These are phyloP conservation scores for Cetoscarus ocellatus DNA, from an alignment of 2,797 vertebrate species.

Conservation along the genomic window DNA sequence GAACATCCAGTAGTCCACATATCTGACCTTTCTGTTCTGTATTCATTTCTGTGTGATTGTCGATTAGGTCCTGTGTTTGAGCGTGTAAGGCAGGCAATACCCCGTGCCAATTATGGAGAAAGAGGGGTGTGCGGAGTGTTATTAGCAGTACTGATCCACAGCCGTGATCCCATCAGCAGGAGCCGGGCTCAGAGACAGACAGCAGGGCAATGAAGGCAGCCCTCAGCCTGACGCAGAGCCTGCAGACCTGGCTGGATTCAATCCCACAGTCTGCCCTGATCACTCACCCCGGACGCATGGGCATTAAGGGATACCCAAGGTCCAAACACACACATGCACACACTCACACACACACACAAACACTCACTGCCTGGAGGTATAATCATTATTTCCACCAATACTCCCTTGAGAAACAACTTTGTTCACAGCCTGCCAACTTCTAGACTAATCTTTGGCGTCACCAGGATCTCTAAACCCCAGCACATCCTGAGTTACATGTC, in stretches of 20 bases:
- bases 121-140: constrained; percentile 45
- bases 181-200: constrained; percentile 62
- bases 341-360: constrained; percentile 6
- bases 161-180: constrained; percentile 86
- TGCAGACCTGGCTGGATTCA: constrained; percentile 68
- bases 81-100: constrained; percentile 26
- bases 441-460: constrained; percentile 15
- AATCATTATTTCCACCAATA: background rate
- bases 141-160: constrained; percentile 79
- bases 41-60: constrained; percentile 22
- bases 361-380: constrained; percentile 2
- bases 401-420: constrained; percentile 7
- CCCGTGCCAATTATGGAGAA: constrained; percentile 47
- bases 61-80: constrained; percentile 41
- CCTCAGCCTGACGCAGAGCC: constrained; percentile 65
- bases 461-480: background rate
- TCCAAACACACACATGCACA: constrained; percentile 17
- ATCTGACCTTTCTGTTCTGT: background rate
- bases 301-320: constrained; percentile 26
- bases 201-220: constrained; percentile 76
- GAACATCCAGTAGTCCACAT: too few relatives aligned
- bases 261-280: constrained; percentile 68
- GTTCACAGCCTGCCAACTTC: constrained; percentile 6
- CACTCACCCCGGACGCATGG: constrained; percentile 42
- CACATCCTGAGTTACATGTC: background rate